These are phyloP conservation scores for Epistrophe grossulariae DNA, from an alignment of 2,888 invertebrate genomes.

Conservation along the genomic window DNA sequence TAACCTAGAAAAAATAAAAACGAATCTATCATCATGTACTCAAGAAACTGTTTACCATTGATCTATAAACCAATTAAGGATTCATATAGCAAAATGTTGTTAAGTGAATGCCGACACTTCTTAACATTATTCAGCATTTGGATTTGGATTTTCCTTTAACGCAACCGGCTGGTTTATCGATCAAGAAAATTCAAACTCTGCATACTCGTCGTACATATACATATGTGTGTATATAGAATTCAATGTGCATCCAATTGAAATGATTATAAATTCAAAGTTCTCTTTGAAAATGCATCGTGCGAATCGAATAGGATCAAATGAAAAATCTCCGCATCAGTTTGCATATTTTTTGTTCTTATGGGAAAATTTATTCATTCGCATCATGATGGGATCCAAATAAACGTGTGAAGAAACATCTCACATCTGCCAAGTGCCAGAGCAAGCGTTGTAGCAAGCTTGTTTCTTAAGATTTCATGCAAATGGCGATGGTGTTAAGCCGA, in stretches of 20 bases:
- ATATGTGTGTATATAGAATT: too few relatives aligned
- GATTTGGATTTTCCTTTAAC: neutral
- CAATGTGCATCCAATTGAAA: conserved; percentile 33
- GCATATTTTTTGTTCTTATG: neutral
- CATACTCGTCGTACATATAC: too few relatives aligned
- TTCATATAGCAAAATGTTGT: conserved; percentile 27
- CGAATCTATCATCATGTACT: conserved; percentile 3
- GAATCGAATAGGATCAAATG: conserved; percentile 26
- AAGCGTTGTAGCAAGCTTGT: conserved; percentile 13
- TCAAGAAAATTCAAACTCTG: neutral
- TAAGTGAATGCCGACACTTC: conserved; percentile 25
- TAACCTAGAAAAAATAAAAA: neutral
- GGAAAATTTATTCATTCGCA: conserved; percentile 31
- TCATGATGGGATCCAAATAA: conserved; percentile 1
- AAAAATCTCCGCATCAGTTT: conserved; percentile 19
- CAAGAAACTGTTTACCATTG: conserved; percentile 10
- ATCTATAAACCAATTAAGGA: conserved; percentile 28
- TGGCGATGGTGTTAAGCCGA: conserved; percentile 15
- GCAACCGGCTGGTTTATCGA: conserved; percentile 2
- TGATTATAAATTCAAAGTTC: conserved; percentile 32
- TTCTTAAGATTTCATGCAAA: conserved; percentile 19
- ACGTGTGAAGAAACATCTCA: conserved; percentile 35
- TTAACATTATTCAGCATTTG: neutral
- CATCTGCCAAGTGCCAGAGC: conserved; percentile 8
- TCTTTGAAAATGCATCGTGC: neutral